Conservation (phyloP, 2,888 invertebrate species). For the Ceratothoa steindachneri region DNA sequence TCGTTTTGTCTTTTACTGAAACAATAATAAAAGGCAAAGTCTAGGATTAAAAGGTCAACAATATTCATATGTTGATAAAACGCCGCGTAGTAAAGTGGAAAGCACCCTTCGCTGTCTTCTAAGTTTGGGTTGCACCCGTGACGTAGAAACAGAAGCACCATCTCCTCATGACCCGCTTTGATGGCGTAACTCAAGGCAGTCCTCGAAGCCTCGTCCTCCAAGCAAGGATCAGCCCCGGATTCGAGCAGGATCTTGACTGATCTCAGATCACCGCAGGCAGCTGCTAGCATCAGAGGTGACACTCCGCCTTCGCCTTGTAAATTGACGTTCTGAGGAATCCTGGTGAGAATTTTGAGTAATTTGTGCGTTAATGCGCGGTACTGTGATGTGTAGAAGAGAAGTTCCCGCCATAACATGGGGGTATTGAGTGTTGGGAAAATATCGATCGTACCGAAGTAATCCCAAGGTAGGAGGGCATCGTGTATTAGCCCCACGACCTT, state of each 20-base stretch:
- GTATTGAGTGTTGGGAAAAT: conserved; percentile 40
- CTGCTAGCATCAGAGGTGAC: conserved; percentile 41
- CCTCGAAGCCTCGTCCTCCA: conserved; percentile 24
- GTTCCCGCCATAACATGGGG: conserved; percentile 24
- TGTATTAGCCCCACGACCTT: conserved; percentile 25
- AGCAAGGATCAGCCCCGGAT: conserved; percentile 21
- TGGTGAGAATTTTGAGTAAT: conserved; percentile 19
- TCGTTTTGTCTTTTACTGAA: background rate
- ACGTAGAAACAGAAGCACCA: conserved; percentile 17
- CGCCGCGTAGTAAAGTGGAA: conserved; percentile 44
- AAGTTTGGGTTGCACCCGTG: conserved; percentile 16
- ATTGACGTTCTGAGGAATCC: conserved; percentile 16
- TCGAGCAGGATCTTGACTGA: conserved; percentile 22
- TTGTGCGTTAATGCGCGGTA: background rate
- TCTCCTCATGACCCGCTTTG: conserved; percentile 28
- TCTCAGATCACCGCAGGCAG: conserved; percentile 27
- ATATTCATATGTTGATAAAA: conserved; percentile 21
- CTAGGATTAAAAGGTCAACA: conserved; percentile 23
- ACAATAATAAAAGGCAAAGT: conserved; percentile 33
- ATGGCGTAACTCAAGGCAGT: conserved; percentile 34
- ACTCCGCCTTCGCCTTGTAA: conserved; percentile 17
- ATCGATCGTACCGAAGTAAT: conserved; percentile 37
- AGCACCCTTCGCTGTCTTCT: conserved; percentile 21
- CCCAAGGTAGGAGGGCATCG: conserved; percentile 37
- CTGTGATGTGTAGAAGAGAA: conserved; percentile 27